These are phyloP conservation scores for Coturnix japonica DNA, from an alignment of 2,113 vertebrate species.

Conservation along the genomic window DNA sequence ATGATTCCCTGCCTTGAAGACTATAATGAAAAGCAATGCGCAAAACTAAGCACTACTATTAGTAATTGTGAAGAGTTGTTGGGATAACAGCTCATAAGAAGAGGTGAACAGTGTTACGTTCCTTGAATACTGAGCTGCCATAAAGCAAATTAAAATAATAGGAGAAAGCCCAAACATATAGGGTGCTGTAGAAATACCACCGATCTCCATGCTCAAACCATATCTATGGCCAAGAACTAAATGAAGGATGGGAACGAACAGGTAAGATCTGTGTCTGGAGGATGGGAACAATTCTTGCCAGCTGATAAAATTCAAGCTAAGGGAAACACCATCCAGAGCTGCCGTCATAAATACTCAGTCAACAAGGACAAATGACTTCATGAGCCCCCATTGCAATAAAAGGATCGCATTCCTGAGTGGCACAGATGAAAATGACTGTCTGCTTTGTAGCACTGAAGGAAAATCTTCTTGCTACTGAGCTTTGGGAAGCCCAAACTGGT, in stretches of 20 bases:
- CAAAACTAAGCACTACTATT: neutral
- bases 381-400: rapidly evolving
- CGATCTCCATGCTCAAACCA: rapidly evolving
- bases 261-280: neutral
- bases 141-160: neutral
- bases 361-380: neutral
- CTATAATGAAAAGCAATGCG: slow-evolving; percentile 4
- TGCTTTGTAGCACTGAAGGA: neutral
- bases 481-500: neutral
- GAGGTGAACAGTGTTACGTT: neutral
- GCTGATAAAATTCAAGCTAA: slow-evolving; percentile 24
- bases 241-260: neutral
- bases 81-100: slow-evolving; percentile 3
- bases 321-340: neutral
- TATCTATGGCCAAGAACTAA: neutral
- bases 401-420: neutral
- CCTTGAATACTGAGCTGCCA: neutral
- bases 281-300: neutral
- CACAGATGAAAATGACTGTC: rapidly evolving
- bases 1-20: neutral
- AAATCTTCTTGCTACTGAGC: neutral
- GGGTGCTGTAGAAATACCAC: rapidly evolving
- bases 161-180: neutral
- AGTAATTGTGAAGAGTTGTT: neutral
- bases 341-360: slow-evolving; percentile 21